phyloP scores from a whole-genome alignment of 2,113 vertebrate species.

The Lichenostomus cassidix region DNA sequence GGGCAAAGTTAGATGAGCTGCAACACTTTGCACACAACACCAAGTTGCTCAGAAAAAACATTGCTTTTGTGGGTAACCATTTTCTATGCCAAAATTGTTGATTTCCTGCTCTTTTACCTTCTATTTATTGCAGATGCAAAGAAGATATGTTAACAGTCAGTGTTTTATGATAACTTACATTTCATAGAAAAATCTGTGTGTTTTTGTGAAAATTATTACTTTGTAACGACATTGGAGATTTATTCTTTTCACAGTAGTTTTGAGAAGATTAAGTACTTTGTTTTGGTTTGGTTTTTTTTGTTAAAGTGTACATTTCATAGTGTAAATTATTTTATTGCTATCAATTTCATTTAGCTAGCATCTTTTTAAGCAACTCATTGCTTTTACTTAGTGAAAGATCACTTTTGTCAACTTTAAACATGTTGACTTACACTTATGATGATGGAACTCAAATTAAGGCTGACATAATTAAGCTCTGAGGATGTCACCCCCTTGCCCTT shows the following conservation, averaged over 20 bases:
- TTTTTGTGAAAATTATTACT: neutral
- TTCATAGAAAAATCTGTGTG: neutral
- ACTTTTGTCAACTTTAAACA: neutral
- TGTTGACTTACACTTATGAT: neutral
- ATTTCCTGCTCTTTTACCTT: neutral
- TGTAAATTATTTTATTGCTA: neutral
- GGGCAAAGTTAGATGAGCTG: neutral
- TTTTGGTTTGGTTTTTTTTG: neutral
- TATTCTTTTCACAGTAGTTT: neutral
- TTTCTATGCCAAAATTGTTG: neutral
- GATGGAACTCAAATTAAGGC: neutral
- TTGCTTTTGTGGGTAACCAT: neutral
- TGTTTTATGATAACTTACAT: neutral
- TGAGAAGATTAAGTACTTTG: neutral
- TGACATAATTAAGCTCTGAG: neutral
- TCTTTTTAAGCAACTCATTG: neutral
- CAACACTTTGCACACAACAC: neutral
- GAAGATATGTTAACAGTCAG: neutral
- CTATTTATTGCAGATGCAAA: neutral
- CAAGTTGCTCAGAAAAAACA: neutral
- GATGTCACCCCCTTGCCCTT: neutral
- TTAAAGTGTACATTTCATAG: neutral
- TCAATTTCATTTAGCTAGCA: neutral
- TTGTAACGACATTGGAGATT: neutral
- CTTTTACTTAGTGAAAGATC: neutral